Evolutionary conservation across 2,797 vertebrate species (phyloP), one percentile per base, ranked within the genome.

Genomic region (Brachyalestes nurse): DNA sequence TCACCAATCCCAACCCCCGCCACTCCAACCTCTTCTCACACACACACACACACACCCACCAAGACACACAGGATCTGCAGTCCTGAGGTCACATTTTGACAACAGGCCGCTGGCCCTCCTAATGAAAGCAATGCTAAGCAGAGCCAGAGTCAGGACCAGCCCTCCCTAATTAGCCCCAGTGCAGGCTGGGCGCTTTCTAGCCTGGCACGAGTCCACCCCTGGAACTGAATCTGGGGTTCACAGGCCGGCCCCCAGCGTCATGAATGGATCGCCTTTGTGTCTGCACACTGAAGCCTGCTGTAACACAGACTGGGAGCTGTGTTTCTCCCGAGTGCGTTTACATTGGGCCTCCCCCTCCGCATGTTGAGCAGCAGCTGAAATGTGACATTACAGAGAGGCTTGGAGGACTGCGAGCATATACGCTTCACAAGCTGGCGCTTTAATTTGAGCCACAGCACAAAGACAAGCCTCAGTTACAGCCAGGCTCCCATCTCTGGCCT

Each of bases 211-310:
- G 75, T 90, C 92, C 92, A 93, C 90, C 91, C 91, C 92, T 85
- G 89, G 90, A 92, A 93, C 92, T 90, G 90, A 92, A 91, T 91
- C 87, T 85, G 88, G 91, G 93, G 93, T 93, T 94, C 92, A 93
- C 90, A 85, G 89, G 91, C 91, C 90, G 93, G 91, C 92, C 94
- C 89, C 87, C 89, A 89, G 89, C 64, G 45, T 89, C 79, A 93
- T 94, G 94, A 95, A 94, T 93, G 92, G 91, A 85, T 91, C 86
- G 90, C 91, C 93, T 95, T 94, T 95, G 94, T 95, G 92, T 93
- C 92, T 92, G 90, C 88, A 87, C 83, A 93, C 93, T 94, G 92
- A 93, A 90, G 92, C 88, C 90, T 91, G 91, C 92, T 94, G 93
- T 94, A 92, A 93, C 92, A 92, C 87, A 90, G 91, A 91, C 58